Evolutionary conservation across 64 coral and sea anemone genomes (phyloP).

Genomic region (Porites lutea): DNA sequence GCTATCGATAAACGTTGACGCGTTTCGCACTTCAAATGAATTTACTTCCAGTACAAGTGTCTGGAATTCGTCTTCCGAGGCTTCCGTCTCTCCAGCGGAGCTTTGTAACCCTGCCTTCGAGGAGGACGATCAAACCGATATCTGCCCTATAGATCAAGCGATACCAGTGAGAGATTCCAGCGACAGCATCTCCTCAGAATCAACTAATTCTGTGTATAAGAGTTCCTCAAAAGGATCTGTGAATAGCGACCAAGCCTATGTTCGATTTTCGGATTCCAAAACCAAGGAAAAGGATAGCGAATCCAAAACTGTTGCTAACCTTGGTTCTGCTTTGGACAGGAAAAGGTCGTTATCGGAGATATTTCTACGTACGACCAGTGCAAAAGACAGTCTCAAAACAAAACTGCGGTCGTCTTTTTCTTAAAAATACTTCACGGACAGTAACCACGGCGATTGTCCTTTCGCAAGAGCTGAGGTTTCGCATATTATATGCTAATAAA

Average conservation of each 20-base stretch:
- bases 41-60: too few relatives aligned
- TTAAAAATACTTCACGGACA: background rate
- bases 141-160: background rate
- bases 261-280: background rate
- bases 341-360: slow-evolving; percentile 3
- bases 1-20: slow-evolving; percentile 48
- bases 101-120: too few relatives aligned
- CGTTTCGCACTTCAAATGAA: slow-evolving; percentile 1
- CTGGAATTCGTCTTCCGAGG: too few relatives aligned
- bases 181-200: background rate
- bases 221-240: background rate
- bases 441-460: too few relatives aligned
- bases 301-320: background rate
- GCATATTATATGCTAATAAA: too few relatives aligned
- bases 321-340: background rate
- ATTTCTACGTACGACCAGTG: background rate
- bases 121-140: background rate
- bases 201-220: background rate
- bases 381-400: background rate
- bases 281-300: background rate
- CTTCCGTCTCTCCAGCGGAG: too few relatives aligned
- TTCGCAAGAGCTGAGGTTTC: too few relatives aligned
- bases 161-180: background rate
- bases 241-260: background rate
- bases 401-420: background rate